A percentile compares a stretch with the other conserved stretches of the same genome.
These are phyloP conservation scores for Ovis canadensis DNA, from an alignment of 2,113 vertebrate species.

Conservation along the genomic window DNA sequence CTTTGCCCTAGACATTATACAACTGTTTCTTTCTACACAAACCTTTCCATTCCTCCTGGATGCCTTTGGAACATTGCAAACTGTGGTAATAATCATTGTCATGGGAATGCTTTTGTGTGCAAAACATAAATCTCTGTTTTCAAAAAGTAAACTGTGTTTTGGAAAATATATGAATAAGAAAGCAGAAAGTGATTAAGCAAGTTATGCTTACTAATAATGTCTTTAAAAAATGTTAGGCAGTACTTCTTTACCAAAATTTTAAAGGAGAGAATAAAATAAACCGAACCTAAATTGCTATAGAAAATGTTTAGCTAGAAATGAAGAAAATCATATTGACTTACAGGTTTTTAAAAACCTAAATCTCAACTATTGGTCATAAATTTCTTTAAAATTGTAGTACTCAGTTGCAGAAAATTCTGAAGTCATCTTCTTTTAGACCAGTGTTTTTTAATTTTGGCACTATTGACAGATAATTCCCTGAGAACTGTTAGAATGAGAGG, in stretches of 20 bases:
- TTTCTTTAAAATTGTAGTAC: conserved; percentile 16
- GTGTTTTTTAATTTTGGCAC: background rate
- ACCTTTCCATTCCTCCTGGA: background rate
- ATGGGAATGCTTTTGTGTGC: background rate
- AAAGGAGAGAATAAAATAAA: background rate
- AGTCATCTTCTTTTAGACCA: background rate
- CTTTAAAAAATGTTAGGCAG: background rate
- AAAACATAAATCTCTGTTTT: background rate
- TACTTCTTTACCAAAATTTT: background rate
- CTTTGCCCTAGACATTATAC: background rate
- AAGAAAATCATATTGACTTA: background rate
- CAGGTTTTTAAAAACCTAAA: background rate
- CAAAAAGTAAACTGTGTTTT: background rate
- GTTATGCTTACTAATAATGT: background rate
- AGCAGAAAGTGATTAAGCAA: background rate
- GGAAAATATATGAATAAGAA: background rate
- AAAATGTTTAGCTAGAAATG: background rate
- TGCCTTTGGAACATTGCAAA: background rate
- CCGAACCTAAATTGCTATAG: background rate
- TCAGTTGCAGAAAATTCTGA: background rate
- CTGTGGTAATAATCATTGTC: background rate
- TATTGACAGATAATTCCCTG: background rate
- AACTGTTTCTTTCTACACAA: background rate
- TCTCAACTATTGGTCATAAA: background rate
- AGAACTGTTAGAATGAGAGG: background rate